These are phyloP conservation scores for Phylloscopus collybita DNA, from an alignment of 2,797 vertebrate genomes.

Conservation along the genomic window DNA sequence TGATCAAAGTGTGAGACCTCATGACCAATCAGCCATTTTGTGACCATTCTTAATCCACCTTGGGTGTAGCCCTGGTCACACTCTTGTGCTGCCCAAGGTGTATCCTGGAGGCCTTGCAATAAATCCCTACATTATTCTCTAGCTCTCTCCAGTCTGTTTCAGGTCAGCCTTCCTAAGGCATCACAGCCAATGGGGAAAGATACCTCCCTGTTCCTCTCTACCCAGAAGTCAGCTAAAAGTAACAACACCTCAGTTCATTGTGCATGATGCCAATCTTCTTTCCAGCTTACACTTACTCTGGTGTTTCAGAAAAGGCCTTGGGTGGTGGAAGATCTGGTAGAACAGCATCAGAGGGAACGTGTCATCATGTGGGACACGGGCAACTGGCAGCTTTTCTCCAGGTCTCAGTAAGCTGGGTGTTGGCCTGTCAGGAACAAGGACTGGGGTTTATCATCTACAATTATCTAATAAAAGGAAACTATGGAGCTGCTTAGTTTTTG, in stretches of 20 bases:
- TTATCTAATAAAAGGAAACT: not conserved
- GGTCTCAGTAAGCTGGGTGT: not conserved
- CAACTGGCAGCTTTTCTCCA: not conserved
- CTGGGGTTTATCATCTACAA: not conserved
- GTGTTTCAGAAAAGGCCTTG: not conserved
- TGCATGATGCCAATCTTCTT: not conserved
- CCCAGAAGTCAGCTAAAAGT: not conserved
- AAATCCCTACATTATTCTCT: too few species aligned
- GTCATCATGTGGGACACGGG: accelerated
- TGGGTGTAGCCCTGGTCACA: too few species aligned
- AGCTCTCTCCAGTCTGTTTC: not conserved
- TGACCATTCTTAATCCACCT: too few species aligned
- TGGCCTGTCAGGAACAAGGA: not conserved
- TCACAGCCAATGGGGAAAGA: not conserved
- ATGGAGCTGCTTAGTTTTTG: not conserved
- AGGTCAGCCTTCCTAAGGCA: not conserved
- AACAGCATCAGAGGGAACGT: not conserved
- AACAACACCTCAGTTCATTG: not conserved
- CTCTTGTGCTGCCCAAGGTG: too few species aligned
- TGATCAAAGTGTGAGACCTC: too few species aligned
- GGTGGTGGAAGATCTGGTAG: not conserved
- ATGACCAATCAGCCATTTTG: too few species aligned
- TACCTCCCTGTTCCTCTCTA: not conserved
- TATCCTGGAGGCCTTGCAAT: too few species aligned
- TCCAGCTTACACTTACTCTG: not conserved